Percentiles rank a stretch among this genome's conserved stretches.
phyloP scores from a whole-genome alignment of 1,140 invertebrate species.

The Drosophila nikananu region DNA sequence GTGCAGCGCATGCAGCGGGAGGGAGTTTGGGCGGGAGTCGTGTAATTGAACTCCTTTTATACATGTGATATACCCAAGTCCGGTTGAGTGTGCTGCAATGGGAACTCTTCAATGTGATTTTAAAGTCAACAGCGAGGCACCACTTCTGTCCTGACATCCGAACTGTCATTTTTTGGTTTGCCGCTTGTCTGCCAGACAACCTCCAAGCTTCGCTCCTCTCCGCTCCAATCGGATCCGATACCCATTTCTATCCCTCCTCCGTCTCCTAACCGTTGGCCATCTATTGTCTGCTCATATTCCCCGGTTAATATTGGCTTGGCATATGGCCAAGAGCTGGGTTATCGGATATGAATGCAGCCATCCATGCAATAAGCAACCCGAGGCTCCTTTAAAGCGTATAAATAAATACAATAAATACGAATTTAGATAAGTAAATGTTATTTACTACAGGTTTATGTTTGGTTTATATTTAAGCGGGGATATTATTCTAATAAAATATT shows the following conservation, averaged over 20 bases:
- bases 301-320: conserved; percentile 63
- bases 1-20: conserved; percentile 8
- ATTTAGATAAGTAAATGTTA: not conserved
- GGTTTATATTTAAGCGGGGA: too few species aligned
- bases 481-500: too few species aligned
- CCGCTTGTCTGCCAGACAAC: conserved; percentile 63
- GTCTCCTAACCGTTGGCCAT: conserved; percentile 22
- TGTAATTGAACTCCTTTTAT: conserved; percentile 69
- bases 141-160: conserved; percentile 71
- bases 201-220: not conserved
- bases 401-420: conserved; percentile 5
- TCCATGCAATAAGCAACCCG: conserved; percentile 26
- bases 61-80: conserved; percentile 12
- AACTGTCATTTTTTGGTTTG: conserved; percentile 78
- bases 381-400: conserved; percentile 16
- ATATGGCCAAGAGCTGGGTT: conserved; percentile 43
- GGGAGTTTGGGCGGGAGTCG: conserved; percentile 8
- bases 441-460: not conserved
- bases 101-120: conserved; percentile 71
- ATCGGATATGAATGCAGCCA: conserved; percentile 39
- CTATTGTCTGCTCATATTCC: conserved; percentile 61
- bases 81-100: conserved; percentile 36
- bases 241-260: conserved; percentile 7
- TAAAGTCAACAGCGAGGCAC: conserved; percentile 73
- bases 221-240: conserved; percentile 18